Percentiles rank a stretch among this genome's conserved stretches.
Conservation (phyloP, 1,140 invertebrate genomes). For the Drosophila parabipectinata region DNA sequence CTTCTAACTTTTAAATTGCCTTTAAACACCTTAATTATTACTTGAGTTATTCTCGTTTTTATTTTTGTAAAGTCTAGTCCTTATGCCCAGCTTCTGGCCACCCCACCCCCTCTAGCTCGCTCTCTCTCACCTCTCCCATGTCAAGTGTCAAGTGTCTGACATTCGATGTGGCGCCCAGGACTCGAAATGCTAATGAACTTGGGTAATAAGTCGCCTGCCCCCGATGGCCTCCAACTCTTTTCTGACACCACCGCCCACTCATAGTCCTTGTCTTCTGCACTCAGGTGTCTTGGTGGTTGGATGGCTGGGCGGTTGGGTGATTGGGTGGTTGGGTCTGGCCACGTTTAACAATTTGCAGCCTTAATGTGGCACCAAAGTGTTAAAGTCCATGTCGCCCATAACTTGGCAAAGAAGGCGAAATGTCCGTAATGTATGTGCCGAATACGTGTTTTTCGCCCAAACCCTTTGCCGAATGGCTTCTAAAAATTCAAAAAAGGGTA, state of each 20-base stretch:
- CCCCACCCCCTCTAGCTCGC: background rate
- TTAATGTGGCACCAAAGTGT: conserved; percentile 79
- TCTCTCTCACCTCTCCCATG: conserved; percentile 15
- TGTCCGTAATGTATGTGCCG: conserved; percentile 67
- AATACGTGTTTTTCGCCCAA: conserved; percentile 60
- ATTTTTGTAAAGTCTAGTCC: background rate
- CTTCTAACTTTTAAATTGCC: background rate
- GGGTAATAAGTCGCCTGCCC: conserved; percentile 55
- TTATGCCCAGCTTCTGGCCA: background rate
- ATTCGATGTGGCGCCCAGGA: conserved; percentile 37
- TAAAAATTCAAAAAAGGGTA: conserved; percentile 11
- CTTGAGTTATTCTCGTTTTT: background rate
- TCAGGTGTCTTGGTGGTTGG: conserved; percentile 16
- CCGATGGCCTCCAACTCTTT: conserved; percentile 5
- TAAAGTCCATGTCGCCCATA: conserved; percentile 74
- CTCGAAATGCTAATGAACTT: conserved; percentile 77
- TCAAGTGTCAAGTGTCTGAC: conserved; percentile 63
- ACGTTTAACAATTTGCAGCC: conserved; percentile 78
- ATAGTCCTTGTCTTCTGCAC: background rate
- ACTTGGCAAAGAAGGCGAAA: conserved; percentile 57
- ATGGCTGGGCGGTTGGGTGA: background rate
- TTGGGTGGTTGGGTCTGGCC: conserved; percentile 15
- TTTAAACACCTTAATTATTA: background rate
- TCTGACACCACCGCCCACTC: background rate
- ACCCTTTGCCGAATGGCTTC: conserved; percentile 43